Percentiles rank a stretch among this genome's conserved stretches.
These are phyloP conservation scores for Geodia barretti DNA, from an alignment of 37 sponge, comb jelly and placozoan species.

Conservation along the genomic window DNA sequence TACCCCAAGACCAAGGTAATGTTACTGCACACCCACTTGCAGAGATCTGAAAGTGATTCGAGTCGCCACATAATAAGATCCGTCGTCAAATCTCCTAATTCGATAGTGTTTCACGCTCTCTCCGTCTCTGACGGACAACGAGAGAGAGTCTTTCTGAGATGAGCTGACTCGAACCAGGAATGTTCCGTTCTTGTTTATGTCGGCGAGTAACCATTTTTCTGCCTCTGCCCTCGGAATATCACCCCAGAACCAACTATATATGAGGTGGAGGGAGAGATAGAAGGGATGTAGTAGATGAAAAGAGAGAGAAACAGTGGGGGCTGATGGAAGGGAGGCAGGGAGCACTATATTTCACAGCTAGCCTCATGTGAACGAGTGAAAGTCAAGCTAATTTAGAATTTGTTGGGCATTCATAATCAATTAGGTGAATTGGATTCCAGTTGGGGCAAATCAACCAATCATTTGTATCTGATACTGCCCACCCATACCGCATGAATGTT, in stretches of 20 bases:
- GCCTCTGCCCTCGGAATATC: constrained; percentile 76
- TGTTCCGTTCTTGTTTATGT: constrained; percentile 62
- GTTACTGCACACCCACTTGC: constrained; percentile 30
- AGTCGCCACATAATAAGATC: constrained; percentile 73
- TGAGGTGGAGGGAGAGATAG: background rate
- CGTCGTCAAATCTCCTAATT: constrained; percentile 73
- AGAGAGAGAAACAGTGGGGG: too few relatives aligned
- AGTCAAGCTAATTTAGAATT: too few relatives aligned
- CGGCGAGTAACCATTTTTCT: constrained; percentile 82
- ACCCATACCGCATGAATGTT: too few relatives aligned
- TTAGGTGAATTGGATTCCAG: too few relatives aligned
- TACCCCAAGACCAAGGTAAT: too few relatives aligned
- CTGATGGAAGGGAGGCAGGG: too few relatives aligned
- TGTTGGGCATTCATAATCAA: too few relatives aligned
- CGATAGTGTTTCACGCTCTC: constrained; percentile 92
- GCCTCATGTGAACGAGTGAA: too few relatives aligned
- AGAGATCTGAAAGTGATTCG: constrained; percentile 55
- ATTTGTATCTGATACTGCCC: too few relatives aligned
- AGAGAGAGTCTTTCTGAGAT: constrained; percentile 76
- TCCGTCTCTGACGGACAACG: constrained; percentile 79
- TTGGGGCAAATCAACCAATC: too few relatives aligned
- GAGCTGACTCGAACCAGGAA: constrained; percentile 81
- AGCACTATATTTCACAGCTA: too few relatives aligned
- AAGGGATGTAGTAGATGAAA: too few relatives aligned
- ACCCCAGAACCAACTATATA: constrained; percentile 84